Evolutionary conservation across 2,888 invertebrate species (phyloP).

Genomic region (Torymus auratus): DNA sequence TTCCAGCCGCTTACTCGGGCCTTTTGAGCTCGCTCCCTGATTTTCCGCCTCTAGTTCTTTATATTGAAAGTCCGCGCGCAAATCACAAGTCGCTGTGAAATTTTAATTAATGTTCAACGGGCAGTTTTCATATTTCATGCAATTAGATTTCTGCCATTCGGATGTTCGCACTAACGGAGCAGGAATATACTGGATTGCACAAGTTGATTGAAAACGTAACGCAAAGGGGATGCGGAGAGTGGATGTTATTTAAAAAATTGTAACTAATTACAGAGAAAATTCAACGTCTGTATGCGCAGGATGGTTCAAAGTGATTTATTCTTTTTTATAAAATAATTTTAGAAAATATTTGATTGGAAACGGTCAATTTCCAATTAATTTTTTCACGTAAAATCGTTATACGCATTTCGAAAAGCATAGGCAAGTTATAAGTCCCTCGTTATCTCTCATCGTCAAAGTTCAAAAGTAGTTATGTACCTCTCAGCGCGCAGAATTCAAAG

Average conservation of each 20-base stretch:
- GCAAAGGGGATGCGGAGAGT: no score
- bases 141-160: constrained; percentile 14
- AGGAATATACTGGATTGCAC: no score
- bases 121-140: constrained; percentile 2
- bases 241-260: no score
- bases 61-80: not conserved
- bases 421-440: constrained; percentile 3
- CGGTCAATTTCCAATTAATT: no score
- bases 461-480: constrained; percentile 28
- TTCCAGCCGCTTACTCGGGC: constrained; percentile 36
- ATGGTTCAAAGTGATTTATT: no score
- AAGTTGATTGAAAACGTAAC: no score
- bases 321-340: no score
- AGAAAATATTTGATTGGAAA: no score
- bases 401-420: constrained; percentile 8
- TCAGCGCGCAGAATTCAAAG: not conserved
- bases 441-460: constrained; percentile 1
- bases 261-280: no score
- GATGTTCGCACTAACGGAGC: no score
- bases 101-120: constrained; percentile 31
- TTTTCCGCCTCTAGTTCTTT: not conserved
- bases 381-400: no score
- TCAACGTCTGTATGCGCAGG: no score
- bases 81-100: constrained; percentile 27
- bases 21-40: constrained; percentile 12